Evolutionary conservation across 2,113 vertebrate species (phyloP), one percentile per base, ranked within the genome.

Genomic region (Capreolus pygargus): DNA sequence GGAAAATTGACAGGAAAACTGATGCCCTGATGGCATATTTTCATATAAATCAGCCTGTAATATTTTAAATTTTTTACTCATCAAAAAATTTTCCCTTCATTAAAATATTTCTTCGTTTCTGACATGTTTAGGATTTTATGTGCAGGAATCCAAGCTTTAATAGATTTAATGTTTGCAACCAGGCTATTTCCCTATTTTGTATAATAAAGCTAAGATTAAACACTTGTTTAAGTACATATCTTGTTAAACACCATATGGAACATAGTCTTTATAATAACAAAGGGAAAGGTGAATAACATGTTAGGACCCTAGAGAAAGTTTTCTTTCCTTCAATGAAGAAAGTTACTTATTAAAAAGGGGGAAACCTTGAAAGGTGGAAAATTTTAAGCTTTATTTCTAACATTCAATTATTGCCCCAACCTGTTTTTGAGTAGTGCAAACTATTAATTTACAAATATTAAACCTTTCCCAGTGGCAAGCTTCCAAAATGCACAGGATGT

Each of bases 381-480:
- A 17, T 96, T 91, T 96, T 96, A 93, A 92, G 89, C 89, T 83
- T 97, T 97, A 93, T 97, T 96, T n/a, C 93, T 93, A 96, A 95
- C 92, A 96, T 94, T 97, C 97, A 98, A 96, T 97, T 97, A 97
- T 95, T 97, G 36, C 89, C 43, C 93, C 86, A 97, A 96, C 86
- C 89, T 85, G 89, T 95, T 98, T 97, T 94, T 91, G 74, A 96
- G 91, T 90, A 33, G 82, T 36, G 7, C 91, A 98, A 98, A 97
- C 98, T 97, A 98, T 97, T 98, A 98, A 98, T 95, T 97, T 98
- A 98, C 43, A 98, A 98, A 98, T 98, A 96, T 95, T 87, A 91
- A 96, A 96, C 86, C 94, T 94, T 97, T 92, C 85, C 36, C 89
- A 96, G 76, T 98, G 97, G 96, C 93, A 98, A 82, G 67, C 97